Evolutionary conservation across 2,888 invertebrate species (phyloP), one percentile per base, ranked within the genome.

Genomic region (Meiosimyza decipiens): DNA sequence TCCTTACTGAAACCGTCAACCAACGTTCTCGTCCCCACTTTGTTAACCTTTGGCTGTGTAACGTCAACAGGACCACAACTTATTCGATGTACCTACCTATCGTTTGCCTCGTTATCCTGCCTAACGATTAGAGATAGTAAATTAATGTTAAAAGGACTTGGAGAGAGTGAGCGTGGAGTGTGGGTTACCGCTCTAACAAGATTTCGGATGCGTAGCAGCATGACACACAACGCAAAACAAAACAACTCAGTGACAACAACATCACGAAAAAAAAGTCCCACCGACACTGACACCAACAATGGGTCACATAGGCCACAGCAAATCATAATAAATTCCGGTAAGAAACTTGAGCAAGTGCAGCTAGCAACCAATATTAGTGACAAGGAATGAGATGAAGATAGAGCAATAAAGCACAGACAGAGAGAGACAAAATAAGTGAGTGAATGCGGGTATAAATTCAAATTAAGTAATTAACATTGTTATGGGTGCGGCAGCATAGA

Each of bases 391-490:
- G 81, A 81, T 82, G 80, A 77, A 73, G 71, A 81, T 82, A 81
- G 82, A 71, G 74, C 72, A 76, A 28, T 28, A 28, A 28, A 28
- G 28, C 73, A 49, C 52, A 65, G 33, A 49, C 52, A 65, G 33
- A 33, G 51, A 15, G 52, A 50, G 12, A 51, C 63, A 63, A 40
- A 40, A 4, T 40, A 7, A 40, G 40, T 40, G 40, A 76, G 71
- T 65, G 71, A 62, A 33, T 33, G 40, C 15, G 57, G 49, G 54
- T 70, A 73, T 73, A 73, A 82, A 83, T 82, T 81, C 81, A 83
- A 84, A 84, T 84, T 83, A 84, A 84, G 83, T 84, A 85, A 84
- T 84, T 85, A 84, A 80, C 78, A 77, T 75, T 74, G 62, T 74
- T 68, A 60, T 57, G 63, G 55, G 65, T 51, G 64, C 51, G 64